phyloP scores from a whole-genome alignment of 2,888 invertebrate species.

The Beris chalybata region DNA sequence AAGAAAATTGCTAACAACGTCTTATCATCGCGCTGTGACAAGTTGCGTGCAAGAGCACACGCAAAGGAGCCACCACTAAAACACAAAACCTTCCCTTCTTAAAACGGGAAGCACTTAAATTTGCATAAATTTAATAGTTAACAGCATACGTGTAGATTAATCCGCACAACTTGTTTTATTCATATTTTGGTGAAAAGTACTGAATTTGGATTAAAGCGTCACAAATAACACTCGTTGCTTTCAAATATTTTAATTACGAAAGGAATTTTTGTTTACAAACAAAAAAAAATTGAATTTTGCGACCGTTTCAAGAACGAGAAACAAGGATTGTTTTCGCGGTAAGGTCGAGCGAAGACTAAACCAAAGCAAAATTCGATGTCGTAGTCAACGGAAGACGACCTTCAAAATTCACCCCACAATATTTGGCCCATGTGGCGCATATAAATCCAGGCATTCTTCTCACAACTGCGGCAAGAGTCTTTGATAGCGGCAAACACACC shows the following conservation, averaged over 20 bases:
- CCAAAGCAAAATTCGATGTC: slow-evolving; percentile 23
- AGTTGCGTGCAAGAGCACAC: slow-evolving; percentile 11
- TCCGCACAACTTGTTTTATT: background rate
- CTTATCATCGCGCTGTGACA: background rate
- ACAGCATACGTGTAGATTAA: background rate
- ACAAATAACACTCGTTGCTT: background rate
- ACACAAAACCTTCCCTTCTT: background rate
- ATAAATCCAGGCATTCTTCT: too few relatives aligned
- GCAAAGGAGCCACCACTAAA: background rate
- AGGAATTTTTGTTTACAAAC: slow-evolving; percentile 22
- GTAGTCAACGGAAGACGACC: slow-evolving; percentile 14
- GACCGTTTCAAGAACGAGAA: slow-evolving; percentile 12
- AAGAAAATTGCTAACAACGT: slow-evolving; percentile 17
- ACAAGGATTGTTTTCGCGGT: slow-evolving; percentile 12
- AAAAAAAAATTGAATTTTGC: slow-evolving; percentile 12
- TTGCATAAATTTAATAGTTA: slow-evolving; percentile 1
- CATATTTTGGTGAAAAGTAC: too few relatives aligned
- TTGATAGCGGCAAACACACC: too few relatives aligned
- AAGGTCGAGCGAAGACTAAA: slow-evolving; percentile 22
- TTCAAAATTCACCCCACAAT: slow-evolving; percentile 18
- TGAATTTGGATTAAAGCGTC: too few relatives aligned
- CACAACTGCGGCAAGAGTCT: too few relatives aligned
- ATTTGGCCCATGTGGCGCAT: too few relatives aligned
- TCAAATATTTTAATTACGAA: slow-evolving; percentile 1
- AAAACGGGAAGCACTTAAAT: slow-evolving; percentile 4